phyloP scores from a whole-genome alignment of 2,797 vertebrate genomes.

The Oceanodroma leucorhoa region DNA sequence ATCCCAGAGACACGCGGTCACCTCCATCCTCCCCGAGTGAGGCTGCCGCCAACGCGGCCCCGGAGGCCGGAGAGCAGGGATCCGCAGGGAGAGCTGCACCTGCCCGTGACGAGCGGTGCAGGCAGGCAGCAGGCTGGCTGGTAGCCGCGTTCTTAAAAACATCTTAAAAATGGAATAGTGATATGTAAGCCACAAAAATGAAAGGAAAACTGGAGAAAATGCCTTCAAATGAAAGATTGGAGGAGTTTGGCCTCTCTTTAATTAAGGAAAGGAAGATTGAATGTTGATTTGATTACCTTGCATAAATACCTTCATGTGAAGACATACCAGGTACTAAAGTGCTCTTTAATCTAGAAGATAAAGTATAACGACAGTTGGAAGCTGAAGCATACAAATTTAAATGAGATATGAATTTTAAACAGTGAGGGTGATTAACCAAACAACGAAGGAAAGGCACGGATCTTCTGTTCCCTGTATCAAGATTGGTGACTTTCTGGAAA shows the following conservation, averaged over 20 bases:
- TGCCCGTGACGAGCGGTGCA: rapidly evolving
- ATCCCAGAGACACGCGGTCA: rapidly evolving
- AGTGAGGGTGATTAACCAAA: not conserved
- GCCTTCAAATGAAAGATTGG: not conserved
- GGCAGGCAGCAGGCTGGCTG: not conserved
- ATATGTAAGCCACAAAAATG: not conserved
- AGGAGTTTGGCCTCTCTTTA: not conserved
- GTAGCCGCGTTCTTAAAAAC: not conserved
- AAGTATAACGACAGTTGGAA: not conserved
- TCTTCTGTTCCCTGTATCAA: not conserved
- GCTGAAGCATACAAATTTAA: not conserved
- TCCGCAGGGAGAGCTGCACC: not conserved
- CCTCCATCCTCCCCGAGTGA: not conserved
- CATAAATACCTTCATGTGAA: not conserved
- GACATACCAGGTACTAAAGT: not conserved
- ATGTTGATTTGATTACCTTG: not conserved
- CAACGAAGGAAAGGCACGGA: not conserved
- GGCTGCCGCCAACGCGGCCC: rapidly evolving
- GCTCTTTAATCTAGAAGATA: not conserved
- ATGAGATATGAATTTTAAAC: not conserved
- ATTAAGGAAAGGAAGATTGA: not conserved
- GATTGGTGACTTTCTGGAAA: not conserved
- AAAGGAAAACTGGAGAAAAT: not conserved
- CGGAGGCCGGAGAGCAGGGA: rapidly evolving
- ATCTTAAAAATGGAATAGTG: not conserved